Base-by-base conservation (phyloP, 1,140 invertebrate genomes). In the Drosophila arawakana region DNA sequence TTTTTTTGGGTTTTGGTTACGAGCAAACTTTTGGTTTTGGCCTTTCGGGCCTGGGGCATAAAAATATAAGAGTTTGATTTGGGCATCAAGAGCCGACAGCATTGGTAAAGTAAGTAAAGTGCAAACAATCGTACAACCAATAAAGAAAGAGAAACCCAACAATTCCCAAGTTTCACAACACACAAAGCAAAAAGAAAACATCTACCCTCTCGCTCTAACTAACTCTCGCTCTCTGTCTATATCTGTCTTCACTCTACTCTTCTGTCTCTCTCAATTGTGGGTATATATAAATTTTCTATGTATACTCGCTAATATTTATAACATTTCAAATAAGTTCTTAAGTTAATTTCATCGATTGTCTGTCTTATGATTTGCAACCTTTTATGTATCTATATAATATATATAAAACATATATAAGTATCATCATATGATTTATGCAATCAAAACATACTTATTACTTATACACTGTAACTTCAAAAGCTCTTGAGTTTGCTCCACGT, bases 401-500 rank as follows among this genome's bases (percentile, higher is more conserved):
- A 66, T 57, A 43, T 72, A 59, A 30, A 49, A 10, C 69, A 49
- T 62, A 58, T 57, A 10, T 55, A 50, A 46, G 39, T 10, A 50
- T 61, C 59, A 76, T 66, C 13, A 11, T 34, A 65, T 60, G 49
- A 70, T 63, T 62, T 79, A 59, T 75, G 55, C 84, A 79, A 75
- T 50, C 25, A 13, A 80, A 49, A 46, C 62, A 72, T 76, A 61
- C 74, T 52, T 63, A 63, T 88, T 82, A 68, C 73, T 88, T 88
- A 89, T 86, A 89, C 89, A 91, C 84, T 91, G 90, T 91, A 91
- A 91, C 81, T 81, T 63, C 72, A 68, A 81, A 30, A 91, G 73
- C 89, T 83, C 55, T 78, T 83, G 81, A 81, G 89, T 91, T 86
- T 83, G 76, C 81, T 91, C 81, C 89, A 91, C 83, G 88, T 89